A percentile compares a stretch with the other conserved stretches of the same genome.
Evolutionary conservation across 2,113 vertebrate genomes (phyloP).

Genomic region (Charina bottae): DNA sequence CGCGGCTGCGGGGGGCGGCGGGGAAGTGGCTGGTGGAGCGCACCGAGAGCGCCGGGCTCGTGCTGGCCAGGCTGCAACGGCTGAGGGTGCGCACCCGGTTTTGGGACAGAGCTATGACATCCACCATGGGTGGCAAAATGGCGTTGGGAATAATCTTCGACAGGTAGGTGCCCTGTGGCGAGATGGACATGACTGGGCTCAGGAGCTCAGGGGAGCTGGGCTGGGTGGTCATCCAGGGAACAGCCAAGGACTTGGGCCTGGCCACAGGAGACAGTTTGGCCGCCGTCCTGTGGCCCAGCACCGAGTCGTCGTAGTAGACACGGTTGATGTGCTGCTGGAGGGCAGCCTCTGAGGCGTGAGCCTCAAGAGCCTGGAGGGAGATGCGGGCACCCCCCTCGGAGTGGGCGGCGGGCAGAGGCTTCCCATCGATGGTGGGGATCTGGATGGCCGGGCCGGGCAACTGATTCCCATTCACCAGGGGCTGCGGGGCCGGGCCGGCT

Average conservation of each 20-base stretch:
- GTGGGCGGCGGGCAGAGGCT: slow-evolving; percentile 32
- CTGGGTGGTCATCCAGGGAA: slow-evolving; percentile 85
- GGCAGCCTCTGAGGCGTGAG: slow-evolving; percentile 65
- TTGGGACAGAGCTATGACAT: slow-evolving; percentile 88
- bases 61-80: slow-evolving; percentile 84
- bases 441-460: slow-evolving; percentile 63
- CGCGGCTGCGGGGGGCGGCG: slow-evolving; percentile 66
- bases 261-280: slow-evolving; percentile 66
- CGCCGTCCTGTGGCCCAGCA: slow-evolving; percentile 73
- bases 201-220: slow-evolving; percentile 80
- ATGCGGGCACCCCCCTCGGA: slow-evolving; percentile 71
- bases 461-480: slow-evolving; percentile 62
- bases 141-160: slow-evolving; percentile 97
- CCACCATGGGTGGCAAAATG: slow-evolving; percentile 87
- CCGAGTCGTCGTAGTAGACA: slow-evolving; percentile 81
- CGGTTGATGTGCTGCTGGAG: slow-evolving; percentile 80
- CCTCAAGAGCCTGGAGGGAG: slow-evolving; percentile 74
- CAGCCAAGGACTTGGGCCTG: slow-evolving; percentile 91
- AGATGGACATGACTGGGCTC: slow-evolving; percentile 94
- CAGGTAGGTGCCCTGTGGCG: slow-evolving; percentile 92
- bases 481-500: slow-evolving; percentile 35
- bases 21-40: slow-evolving; percentile 76
- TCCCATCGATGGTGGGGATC: slow-evolving; percentile 87
- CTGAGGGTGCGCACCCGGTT: slow-evolving; percentile 82
- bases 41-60: slow-evolving; percentile 83